These are phyloP conservation scores for Takifugu rubripes DNA, from an alignment of 2,797 vertebrate genomes.

Conservation along the genomic window DNA sequence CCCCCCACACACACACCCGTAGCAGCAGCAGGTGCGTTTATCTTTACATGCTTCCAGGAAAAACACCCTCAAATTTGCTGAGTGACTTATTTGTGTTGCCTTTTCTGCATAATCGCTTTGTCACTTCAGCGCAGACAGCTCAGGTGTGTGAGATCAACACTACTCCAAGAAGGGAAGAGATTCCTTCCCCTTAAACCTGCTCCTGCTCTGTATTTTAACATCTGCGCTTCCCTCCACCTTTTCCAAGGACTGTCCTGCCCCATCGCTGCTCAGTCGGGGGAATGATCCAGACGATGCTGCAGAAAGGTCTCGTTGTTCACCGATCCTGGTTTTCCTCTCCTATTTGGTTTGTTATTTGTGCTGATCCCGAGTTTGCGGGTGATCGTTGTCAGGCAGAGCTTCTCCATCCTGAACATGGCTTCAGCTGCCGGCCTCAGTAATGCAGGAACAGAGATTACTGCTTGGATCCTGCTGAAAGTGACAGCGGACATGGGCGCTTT, in stretches of 20 bases:
- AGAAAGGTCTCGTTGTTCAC: too few species aligned
- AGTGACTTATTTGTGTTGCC: slow-evolving; percentile 5
- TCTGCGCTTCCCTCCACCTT: too few species aligned
- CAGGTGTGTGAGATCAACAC: slow-evolving; percentile 20
- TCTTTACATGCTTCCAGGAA: slow-evolving; percentile 12
- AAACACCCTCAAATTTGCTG: slow-evolving; percentile 31
- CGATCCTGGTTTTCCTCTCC: neutral
- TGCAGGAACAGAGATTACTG: slow-evolving; percentile 37
- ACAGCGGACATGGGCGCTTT: slow-evolving; percentile 35
- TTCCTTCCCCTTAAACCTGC: slow-evolving; percentile 2
- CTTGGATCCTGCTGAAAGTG: slow-evolving; percentile 25
- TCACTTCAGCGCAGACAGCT: slow-evolving; percentile 23
- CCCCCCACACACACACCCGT: slow-evolving; percentile 16
- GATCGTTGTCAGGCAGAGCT: slow-evolving; percentile 22
- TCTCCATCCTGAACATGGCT: slow-evolving; percentile 35
- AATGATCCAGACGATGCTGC: neutral
- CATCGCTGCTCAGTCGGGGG: neutral
- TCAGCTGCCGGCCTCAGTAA: slow-evolving; percentile 43
- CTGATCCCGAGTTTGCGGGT: slow-evolving; percentile 31
- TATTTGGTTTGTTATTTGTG: slow-evolving; percentile 2
- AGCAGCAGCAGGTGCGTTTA: slow-evolving; percentile 33
- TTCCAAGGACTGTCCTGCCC: too few species aligned
- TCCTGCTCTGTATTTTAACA: too few species aligned
- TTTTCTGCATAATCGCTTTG: slow-evolving; percentile 33
- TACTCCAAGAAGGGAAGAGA: slow-evolving; percentile 14